Evolutionary conservation across 2,797 vertebrate species (phyloP).

Genomic region (Sternarchorhynchus goeldii): DNA sequence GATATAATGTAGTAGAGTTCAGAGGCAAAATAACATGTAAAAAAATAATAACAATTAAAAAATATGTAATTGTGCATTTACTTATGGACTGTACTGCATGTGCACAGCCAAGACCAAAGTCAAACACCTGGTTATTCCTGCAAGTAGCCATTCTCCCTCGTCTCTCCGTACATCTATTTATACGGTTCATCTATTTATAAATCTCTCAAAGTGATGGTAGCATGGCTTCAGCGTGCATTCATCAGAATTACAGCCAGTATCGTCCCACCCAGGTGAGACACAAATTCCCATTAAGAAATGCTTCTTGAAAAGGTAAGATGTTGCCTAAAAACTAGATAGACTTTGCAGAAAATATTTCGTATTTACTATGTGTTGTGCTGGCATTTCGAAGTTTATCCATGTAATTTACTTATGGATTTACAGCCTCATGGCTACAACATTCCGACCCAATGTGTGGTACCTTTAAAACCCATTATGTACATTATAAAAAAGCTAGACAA

Average conservation of each 20-base stretch:
- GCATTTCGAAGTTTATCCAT: neutral
- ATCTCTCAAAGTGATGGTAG: neutral
- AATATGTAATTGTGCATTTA: neutral
- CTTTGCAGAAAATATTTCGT: neutral
- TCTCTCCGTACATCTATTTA: neutral
- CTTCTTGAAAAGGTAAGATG: neutral
- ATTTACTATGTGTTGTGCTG: too few species aligned
- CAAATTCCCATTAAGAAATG: neutral
- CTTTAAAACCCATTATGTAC: neutral
- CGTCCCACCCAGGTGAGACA: neutral
- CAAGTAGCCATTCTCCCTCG: neutral
- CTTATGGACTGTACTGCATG: neutral
- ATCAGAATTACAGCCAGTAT: neutral
- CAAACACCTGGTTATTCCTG: neutral
- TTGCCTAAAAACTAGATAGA: neutral
- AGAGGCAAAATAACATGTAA: too few species aligned
- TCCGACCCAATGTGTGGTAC: too few species aligned
- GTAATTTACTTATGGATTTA: neutral
- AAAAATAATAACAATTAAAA: neutral
- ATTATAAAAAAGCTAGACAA: neutral
- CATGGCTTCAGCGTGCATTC: conserved; percentile 2
- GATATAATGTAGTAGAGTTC: too few species aligned
- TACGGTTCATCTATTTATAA: neutral
- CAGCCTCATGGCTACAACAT: neutral
- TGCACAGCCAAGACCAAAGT: neutral